Evolutionary conservation across 1,140 invertebrate species (phyloP), one percentile per base, ranked within the genome.

Genomic region (Portunus trituberculatus): DNA sequence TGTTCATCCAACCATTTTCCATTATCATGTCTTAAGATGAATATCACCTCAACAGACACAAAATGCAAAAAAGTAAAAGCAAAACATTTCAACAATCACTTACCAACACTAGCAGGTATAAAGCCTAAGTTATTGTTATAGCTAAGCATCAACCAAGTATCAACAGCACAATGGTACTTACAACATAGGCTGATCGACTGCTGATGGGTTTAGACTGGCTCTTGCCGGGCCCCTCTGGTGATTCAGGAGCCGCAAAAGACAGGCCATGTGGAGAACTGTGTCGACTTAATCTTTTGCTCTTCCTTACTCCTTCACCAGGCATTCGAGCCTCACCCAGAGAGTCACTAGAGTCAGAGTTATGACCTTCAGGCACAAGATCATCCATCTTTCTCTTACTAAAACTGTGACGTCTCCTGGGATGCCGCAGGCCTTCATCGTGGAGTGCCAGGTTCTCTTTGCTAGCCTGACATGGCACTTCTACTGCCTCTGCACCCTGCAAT

Each of bases 211-310:
- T 95, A 32, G 91, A 84, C 46, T 92, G 84, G 1, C 83, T 31
- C 16, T 31, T 92, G 16, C 94, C 94, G 28, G 91, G 83, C 14
- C 84, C 90, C 39, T 95, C 94, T 8, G 94, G 94, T 76, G 94
- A 95, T 29, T 86, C 32, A 16, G 95, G 95, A n/a, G 93, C 90
- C 7, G 82, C 90, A 88, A 96, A 48, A 14, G 93, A 89, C 28
- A 94, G 83, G 14, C 93, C 90, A 83, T 94, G 93, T 46, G 95
- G 93, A 10, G 95, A 93, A 52, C 76, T 92, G 46, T 94, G 59
- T 32, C 95, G 92, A 82, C 91, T 96, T 10, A 96, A 82, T 90
- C 95, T 96, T 67, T 96, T 96, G 93, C 95, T 96, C 48, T 96
- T 96, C 83, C 95, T 94, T 14, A 94, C 88, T 6, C 88, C 95